Conservation (phyloP, 2,888 invertebrate species). For the Creontiades dilutus region DNA sequence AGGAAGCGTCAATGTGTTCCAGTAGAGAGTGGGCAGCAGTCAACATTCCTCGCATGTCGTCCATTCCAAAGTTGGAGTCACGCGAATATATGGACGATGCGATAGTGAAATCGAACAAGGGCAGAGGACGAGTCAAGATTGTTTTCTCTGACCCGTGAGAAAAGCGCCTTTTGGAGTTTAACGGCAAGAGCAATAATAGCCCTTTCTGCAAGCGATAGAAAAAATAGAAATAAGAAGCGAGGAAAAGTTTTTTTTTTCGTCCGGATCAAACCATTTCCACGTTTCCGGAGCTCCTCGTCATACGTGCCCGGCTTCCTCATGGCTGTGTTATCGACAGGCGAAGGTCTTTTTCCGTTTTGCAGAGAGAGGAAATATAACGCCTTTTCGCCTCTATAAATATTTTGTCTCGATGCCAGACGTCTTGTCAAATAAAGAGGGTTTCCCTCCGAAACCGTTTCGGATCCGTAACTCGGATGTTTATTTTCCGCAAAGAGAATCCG, state of each 20-base stretch:
- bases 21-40: too few species aligned
- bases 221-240: neutral
- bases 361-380: neutral
- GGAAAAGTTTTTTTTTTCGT: neutral
- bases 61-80: too few species aligned
- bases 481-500: too few species aligned
- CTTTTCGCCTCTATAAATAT: conserved; percentile 23
- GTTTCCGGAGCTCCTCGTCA: conserved; percentile 26
- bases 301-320: conserved; percentile 12
- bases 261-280: conserved; percentile 23
- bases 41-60: too few species aligned
- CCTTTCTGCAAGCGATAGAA: neutral
- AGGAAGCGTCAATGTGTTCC: too few species aligned
- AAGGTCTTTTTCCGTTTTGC: neutral
- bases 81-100: too few species aligned
- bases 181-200: neutral
- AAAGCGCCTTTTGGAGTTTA: neutral
- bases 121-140: too few species aligned
- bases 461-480: too few species aligned
- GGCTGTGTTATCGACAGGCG: conserved; percentile 9
- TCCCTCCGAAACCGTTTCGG: too few species aligned
- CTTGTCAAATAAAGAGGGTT: neutral
- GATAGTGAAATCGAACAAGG: too few species aligned
- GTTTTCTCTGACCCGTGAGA: too few species aligned
- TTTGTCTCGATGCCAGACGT: neutral